Evolutionary conservation across 2,888 invertebrate species (phyloP).

Genomic region (Rhagonycha lutea): DNA sequence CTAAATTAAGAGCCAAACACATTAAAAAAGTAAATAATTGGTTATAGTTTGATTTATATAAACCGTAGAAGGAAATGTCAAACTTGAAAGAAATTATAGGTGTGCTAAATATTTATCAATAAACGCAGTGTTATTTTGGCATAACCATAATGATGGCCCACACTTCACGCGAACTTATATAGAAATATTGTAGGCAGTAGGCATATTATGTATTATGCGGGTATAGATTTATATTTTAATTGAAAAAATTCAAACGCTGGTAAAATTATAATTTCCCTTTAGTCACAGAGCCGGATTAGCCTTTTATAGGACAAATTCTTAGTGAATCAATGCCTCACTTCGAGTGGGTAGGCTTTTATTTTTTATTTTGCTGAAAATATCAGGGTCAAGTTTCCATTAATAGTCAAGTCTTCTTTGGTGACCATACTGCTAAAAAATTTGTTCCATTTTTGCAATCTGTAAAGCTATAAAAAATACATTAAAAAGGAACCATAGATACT

Average conservation of each 20-base stretch:
- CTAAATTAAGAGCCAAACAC: neutral
- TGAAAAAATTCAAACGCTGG: neutral
- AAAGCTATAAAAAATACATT: neutral
- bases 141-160: conserved; percentile 7
- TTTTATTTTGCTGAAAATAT: neutral
- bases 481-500: neutral
- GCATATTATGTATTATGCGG: conserved; percentile 15
- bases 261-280: neutral
- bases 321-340: neutral
- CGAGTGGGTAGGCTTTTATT: neutral
- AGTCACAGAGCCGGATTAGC: neutral
- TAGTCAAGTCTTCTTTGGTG: neutral
- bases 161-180: neutral
- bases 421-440: neutral
- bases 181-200: conserved; percentile 17
- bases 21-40: conserved; percentile 11
- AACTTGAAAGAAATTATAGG: conserved; percentile 31
- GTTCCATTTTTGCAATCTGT: neutral
- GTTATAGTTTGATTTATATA: conserved; percentile 27
- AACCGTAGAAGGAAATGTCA: conserved; percentile 25
- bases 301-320: neutral
- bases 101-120: conserved; percentile 28
- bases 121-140: conserved; percentile 11
- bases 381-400: neutral
- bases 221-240: neutral